These are phyloP conservation scores for Falco punctatus DNA, from an alignment of 2,113 vertebrate species.

Conservation along the genomic window DNA sequence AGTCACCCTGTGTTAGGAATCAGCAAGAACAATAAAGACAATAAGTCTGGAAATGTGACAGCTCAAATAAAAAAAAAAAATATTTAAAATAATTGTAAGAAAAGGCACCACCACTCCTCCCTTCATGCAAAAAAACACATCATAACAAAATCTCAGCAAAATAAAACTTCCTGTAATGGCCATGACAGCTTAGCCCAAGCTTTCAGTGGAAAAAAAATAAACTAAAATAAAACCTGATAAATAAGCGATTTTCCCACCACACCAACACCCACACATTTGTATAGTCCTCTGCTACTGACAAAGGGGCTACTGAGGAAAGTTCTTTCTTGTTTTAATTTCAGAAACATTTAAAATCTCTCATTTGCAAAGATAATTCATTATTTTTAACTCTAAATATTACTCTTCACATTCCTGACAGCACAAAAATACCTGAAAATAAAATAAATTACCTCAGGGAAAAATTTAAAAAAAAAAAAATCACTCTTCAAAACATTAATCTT, in stretches of 20 bases:
- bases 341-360: background rate
- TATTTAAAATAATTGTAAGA: constrained; percentile 7
- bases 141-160: background rate
- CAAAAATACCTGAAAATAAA: background rate
- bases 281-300: background rate
- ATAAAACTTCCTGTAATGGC: constrained; percentile 14
- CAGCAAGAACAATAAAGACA: constrained; percentile 52
- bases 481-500: constrained; percentile 16
- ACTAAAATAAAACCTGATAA: background rate
- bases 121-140: background rate
- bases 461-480: background rate
- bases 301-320: background rate
- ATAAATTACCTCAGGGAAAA: background rate
- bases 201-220: background rate
- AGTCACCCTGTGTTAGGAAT: constrained; percentile 47
- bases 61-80: constrained; percentile 32
- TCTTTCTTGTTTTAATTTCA: background rate
- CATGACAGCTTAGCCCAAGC: background rate
- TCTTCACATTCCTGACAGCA: background rate
- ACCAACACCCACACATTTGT: background rate
- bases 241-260: background rate
- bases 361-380: constrained; percentile 12
- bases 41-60: constrained; percentile 3
- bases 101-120: background rate
- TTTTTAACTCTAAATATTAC: background rate